phyloP scores from a whole-genome alignment of 2,113 vertebrate genomes.

The Pleuronectes platessa region DNA sequence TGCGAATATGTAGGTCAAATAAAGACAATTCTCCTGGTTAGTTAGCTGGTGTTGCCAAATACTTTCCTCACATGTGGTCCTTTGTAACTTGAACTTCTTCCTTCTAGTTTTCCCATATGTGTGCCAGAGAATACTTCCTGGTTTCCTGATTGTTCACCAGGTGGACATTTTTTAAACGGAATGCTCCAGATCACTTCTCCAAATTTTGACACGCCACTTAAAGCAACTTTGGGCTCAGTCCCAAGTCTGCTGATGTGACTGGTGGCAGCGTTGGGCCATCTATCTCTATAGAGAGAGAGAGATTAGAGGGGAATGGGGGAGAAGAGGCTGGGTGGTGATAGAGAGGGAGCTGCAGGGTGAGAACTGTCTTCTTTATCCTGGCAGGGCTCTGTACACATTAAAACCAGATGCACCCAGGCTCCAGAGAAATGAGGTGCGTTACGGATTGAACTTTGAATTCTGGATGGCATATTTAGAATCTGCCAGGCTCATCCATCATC shows the following conservation, averaged over 20 bases:
- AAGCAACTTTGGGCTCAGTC: neutral
- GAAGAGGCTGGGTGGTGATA: slow-evolving; percentile 16
- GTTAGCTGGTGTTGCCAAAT: neutral
- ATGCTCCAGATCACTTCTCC: neutral
- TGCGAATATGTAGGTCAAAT: neutral
- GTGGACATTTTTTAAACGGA: too few relatives aligned
- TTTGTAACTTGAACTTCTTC: neutral
- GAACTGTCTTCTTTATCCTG: slow-evolving; percentile 23
- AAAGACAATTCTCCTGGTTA: neutral
- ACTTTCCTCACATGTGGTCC: neutral
- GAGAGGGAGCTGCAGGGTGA: slow-evolving; percentile 22
- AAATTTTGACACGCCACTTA: neutral
- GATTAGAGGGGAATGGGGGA: slow-evolving; percentile 5
- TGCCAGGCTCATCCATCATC: slow-evolving; percentile 68
- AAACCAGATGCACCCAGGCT: slow-evolving; percentile 75
- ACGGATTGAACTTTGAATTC: slow-evolving; percentile 49
- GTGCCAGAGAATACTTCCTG: neutral
- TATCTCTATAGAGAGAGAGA: slow-evolving; percentile 16
- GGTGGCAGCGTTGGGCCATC: neutral
- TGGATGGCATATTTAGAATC: slow-evolving; percentile 69
- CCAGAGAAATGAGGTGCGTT: slow-evolving; percentile 50
- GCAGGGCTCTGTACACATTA: slow-evolving; percentile 67
- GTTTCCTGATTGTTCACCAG: neutral
- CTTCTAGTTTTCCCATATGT: neutral
- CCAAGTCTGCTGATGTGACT: slow-evolving; percentile 5